phyloP scores from a whole-genome alignment of 2,888 invertebrate species.

The Troides aeacus region DNA sequence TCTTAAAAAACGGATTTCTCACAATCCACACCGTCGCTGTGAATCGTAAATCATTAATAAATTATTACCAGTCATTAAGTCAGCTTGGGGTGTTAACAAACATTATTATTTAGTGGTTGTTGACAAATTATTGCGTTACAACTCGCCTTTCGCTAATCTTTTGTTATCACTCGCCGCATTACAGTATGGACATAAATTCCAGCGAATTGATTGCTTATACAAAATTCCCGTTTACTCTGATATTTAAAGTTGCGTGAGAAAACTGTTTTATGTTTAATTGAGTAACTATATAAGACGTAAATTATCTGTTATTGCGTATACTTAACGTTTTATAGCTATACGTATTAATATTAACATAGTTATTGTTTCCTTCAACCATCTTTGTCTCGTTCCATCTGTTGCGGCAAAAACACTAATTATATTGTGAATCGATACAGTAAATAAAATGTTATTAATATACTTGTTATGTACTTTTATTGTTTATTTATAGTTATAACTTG shows the following conservation, averaged over 20 bases:
- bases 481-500: too few species aligned
- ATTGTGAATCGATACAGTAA: too few species aligned
- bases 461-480: too few species aligned
- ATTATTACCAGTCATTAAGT: not conserved
- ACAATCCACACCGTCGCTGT: not conserved
- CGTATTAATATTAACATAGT: not conserved
- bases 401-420: too few species aligned
- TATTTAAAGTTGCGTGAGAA: constrained; percentile 1
- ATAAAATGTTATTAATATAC: too few species aligned
- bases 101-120: not conserved
- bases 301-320: not conserved
- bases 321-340: not conserved
- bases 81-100: constrained; percentile 7
- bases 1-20: not conserved
- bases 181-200: constrained; percentile 8
- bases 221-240: constrained; percentile 1
- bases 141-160: constrained; percentile 12
- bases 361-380: not conserved
- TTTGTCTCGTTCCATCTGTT: not conserved
- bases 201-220: constrained; percentile 9
- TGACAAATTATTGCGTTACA: constrained; percentile 13
- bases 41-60: constrained; percentile 10
- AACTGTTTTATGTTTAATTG: not conserved
- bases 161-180: constrained; percentile 10
- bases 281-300: not conserved